Evolutionary conservation across 2,113 vertebrate genomes (phyloP), one percentile per base, ranked within the genome.

Genomic region (Phyllostomus hastatus): DNA sequence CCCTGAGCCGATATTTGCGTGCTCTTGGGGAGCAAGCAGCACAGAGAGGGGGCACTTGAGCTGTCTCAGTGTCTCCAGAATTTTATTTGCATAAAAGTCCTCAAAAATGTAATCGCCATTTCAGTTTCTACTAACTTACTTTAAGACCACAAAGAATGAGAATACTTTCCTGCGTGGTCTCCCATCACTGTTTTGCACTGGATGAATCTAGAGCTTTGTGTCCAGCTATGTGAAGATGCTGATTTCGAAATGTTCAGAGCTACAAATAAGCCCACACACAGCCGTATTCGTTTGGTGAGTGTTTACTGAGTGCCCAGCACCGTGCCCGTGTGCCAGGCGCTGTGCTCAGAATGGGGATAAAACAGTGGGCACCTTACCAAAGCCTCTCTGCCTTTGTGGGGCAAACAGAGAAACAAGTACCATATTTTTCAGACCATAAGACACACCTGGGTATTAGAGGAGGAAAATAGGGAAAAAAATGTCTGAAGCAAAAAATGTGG

Each of bases 161-260:
- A 81, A 88, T 91, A 85, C 3, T 50, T 96, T 90, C 93, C 67
- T n/a, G 43, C 20, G 38, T 84, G 41, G 28, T 91, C 19, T 94
- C 12, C 9, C 19, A 91, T 81, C 3, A 72, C 1, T 15, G 69
- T 26, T 57, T 9, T 78, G 10, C 20, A 19, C 10, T 88, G 7
- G 9, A 24, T 81, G 7, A 67, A 93, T 59, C 17, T 59, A 88
- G 64, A 33, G 12, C 64, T 84, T 96, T 85, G 15, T n/a, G 11
- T 76, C 31, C 26, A 95, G 43, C 17, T 73, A 28, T 75, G 41
- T 79, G 54, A 92, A 95, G n/a, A 79, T 90, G 79, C 20, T 33
- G 2, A 88, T 84, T 87, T 96, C 7, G 69, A 73, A 92, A 52
- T 85, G 14, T 67, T 94, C 33, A 85, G 2, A 35, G 88, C 93